Percentiles rank a stretch among this genome's conserved stretches.
phyloP scores from a whole-genome alignment of 2,888 invertebrate genomes.

The Serripes groenlandicus region DNA sequence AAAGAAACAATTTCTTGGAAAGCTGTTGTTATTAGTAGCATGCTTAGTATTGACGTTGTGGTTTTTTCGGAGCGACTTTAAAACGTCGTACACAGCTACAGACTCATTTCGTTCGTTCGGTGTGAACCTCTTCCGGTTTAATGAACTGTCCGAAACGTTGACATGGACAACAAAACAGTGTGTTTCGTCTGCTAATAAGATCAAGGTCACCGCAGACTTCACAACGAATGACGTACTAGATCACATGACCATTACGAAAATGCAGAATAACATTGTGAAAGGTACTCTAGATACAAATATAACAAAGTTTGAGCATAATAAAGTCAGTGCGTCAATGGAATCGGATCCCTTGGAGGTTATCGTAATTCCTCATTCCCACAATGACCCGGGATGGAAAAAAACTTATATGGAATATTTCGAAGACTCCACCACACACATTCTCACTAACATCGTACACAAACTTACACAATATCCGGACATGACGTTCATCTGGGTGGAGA shows the following conservation, averaged over 20 bases:
- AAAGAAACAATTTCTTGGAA: slow-evolving; percentile 20
- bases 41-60: not conserved
- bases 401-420: slow-evolving; percentile 98
- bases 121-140: not conserved
- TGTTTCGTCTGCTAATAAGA: slow-evolving; percentile 31
- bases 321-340: not conserved
- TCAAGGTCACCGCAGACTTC: slow-evolving; percentile 55
- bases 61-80: slow-evolving; percentile 1
- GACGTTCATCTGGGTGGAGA: slow-evolving; percentile 84
- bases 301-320: not conserved
- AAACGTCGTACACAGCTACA: not conserved
- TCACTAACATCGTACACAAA: slow-evolving; percentile 96
- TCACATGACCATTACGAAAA: slow-evolving; percentile 28
- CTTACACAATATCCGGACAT: slow-evolving; percentile 92
- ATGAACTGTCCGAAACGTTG: slow-evolving; percentile 16
- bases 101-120: slow-evolving; percentile 1
- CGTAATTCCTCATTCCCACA: slow-evolving; percentile 97
- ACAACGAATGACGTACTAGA: slow-evolving; percentile 57
- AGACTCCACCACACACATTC: slow-evolving; percentile 91
- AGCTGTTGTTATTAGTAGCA: not conserved
- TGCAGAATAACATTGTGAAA: not conserved
- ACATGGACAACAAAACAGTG: slow-evolving; percentile 27
- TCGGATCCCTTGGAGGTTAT: slow-evolving; percentile 85
- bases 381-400: slow-evolving; percentile 98
- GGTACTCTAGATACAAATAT: not conserved